Base-by-base conservation (phyloP, 2,888 invertebrate species). In the Xestia ashworthii region DNA sequence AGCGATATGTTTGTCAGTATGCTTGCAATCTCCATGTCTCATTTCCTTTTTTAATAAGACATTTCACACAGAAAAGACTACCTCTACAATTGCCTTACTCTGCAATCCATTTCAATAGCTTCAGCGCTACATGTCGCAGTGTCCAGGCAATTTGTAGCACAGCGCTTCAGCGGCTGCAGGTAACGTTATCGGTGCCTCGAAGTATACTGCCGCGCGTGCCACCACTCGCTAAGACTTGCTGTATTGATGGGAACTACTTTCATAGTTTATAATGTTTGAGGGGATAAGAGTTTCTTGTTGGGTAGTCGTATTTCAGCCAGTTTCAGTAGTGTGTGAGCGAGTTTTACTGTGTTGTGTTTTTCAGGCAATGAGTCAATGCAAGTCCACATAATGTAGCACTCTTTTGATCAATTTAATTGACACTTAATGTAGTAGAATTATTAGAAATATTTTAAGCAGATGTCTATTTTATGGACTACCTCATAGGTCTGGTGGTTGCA, bases 101-200 rank as follows among this genome's bases (percentile, higher is more conserved):
- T 92, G 78, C 80, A 90, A 88, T 86, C 87, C 82, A 90, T 92
- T 90, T 89, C 86, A 89, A 88, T 89, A 88, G 88, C 83, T 67
- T 44, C 65, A 65, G 65, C 81, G 77, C 72, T 83, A 82, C 68
- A 81, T 89, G 90, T 89, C 85, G 82, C 87, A 70, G 81, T 85
- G 90, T 90, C 89, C 90, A 88, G 83, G 77, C 89, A 91, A 93
- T 93, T 93, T 91, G 91, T 90, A 86, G 82, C 72, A 76, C 79
- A 76, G 80, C 82, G 70, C 78, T 69, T 32, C 81, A 86, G 78
- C 77, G 75, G 64, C 76, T 66, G 32, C 81, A 84, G 84, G 85
- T 78, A 75, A 76, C 71, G 62, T 83, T 87, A 84, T 76, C 60
- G 19, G 19, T 32, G 38, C 25, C 53, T 78, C 22, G 22, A 46